These are phyloP conservation scores for Cynopterus brachyotis DNA, from an alignment of 2,113 vertebrate genomes.

Conservation along the genomic window DNA sequence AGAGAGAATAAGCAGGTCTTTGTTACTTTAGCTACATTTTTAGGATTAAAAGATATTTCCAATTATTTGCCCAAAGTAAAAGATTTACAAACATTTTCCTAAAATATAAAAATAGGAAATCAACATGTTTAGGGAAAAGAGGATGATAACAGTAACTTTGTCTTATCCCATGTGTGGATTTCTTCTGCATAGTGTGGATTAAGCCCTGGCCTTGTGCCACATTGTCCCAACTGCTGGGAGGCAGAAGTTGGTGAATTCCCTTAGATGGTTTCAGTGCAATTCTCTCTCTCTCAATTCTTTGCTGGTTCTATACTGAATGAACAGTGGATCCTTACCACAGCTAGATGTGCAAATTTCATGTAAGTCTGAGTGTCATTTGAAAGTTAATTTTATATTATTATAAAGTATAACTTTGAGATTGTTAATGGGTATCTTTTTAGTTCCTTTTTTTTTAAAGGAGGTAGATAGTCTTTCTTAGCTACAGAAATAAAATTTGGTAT, in stretches of 20 bases:
- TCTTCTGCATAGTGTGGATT: conserved; percentile 34
- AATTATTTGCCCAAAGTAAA: background rate
- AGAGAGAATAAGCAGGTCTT: rapidly evolving
- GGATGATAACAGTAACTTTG: background rate
- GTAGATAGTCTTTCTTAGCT: background rate
- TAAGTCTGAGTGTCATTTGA: background rate
- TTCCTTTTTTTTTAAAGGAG: background rate
- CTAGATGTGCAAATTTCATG: conserved; percentile 68
- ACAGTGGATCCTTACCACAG: conserved; percentile 62
- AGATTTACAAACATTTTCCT: background rate
- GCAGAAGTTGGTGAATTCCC: conserved; percentile 61
- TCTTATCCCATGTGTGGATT: background rate
- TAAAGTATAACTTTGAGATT: background rate
- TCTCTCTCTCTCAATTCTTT: conserved; percentile 61
- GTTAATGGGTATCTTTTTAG: background rate
- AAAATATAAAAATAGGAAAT: background rate
- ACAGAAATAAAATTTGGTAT: background rate
- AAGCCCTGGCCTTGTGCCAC: conserved; percentile 11
- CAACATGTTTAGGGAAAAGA: background rate
- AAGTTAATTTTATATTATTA: background rate
- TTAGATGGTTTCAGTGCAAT: conserved; percentile 51
- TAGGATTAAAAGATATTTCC: background rate
- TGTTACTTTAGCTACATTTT: background rate
- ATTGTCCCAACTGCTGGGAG: conserved; percentile 53
- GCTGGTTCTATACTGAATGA: conserved; percentile 64